Evolutionary conservation across 1,140 invertebrate genomes (phyloP).

Genomic region (Zaprionus tsacasi): DNA sequence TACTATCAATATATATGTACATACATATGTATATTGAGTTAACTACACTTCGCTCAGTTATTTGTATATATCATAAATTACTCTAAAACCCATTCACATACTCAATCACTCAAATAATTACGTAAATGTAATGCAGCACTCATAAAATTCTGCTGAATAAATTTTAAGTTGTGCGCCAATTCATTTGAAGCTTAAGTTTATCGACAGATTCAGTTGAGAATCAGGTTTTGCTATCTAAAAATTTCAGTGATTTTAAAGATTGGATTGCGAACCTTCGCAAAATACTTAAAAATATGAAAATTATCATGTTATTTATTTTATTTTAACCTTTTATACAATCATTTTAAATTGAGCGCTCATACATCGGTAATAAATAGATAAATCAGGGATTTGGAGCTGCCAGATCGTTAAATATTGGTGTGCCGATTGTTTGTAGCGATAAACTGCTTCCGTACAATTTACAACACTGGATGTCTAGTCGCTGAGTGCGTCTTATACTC

Average conservation of each 20-base stretch:
- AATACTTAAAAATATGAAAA: no score
- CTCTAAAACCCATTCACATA: constrained; percentile 29
- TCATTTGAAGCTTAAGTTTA: not conserved
- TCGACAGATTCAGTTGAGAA: no score
- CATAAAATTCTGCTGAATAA: constrained; percentile 69
- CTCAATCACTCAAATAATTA: constrained; percentile 52
- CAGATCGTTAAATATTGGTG: not conserved
- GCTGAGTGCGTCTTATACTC: not conserved
- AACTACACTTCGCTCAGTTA: constrained; percentile 61
- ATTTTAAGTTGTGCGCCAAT: constrained; percentile 64
- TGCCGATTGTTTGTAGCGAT: not conserved
- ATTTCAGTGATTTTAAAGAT: not conserved
- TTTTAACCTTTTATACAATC: no score
- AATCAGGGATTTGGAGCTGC: not conserved
- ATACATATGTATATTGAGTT: constrained; percentile 37
- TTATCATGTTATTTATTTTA: no score
- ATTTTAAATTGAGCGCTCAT: not conserved
- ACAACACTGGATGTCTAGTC: constrained; percentile 15
- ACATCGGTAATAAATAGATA: not conserved
- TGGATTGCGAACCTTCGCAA: no score
- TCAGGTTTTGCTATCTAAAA: not conserved
- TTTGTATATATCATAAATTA: constrained; percentile 60
- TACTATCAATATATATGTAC: constrained; percentile 22
- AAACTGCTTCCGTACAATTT: not conserved
- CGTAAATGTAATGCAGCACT: constrained; percentile 40